Conservation (phyloP, 2,888 invertebrate genomes). For the Dermolepida albohirtum region DNA sequence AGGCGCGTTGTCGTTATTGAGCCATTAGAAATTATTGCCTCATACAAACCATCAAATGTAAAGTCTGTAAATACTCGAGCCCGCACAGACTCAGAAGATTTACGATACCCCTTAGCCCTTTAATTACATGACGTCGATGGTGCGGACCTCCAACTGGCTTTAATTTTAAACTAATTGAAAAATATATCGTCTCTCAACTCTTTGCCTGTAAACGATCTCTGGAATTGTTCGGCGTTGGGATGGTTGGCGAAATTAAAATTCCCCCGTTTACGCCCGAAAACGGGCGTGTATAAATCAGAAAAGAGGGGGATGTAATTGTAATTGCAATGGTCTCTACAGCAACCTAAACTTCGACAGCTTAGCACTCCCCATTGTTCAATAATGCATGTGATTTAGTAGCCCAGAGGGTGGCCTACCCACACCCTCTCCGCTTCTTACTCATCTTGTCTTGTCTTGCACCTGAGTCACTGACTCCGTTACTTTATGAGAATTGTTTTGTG, state of each 20-base stretch:
- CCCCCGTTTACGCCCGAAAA: slow-evolving; percentile 47
- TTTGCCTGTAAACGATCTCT: slow-evolving; percentile 27
- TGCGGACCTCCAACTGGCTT: slow-evolving; percentile 42
- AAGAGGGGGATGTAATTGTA: slow-evolving; percentile 54
- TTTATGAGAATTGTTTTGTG: slow-evolving; percentile 53
- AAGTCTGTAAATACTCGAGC: slow-evolving; percentile 16
- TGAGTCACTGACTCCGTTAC: slow-evolving; percentile 56
- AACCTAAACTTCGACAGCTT: slow-evolving; percentile 54
- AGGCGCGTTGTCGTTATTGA: slow-evolving; percentile 44
- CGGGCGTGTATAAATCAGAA: slow-evolving; percentile 51
- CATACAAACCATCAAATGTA: slow-evolving; percentile 45
- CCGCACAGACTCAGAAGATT: slow-evolving; percentile 35
- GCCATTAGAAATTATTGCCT: slow-evolving; percentile 49
- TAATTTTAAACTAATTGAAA: slow-evolving; percentile 59
- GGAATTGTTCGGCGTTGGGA: slow-evolving; percentile 10
- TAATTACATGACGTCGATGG: slow-evolving; percentile 38
- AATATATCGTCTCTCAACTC: slow-evolving; percentile 51
- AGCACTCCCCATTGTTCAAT: slow-evolving; percentile 61
- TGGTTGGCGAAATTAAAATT: slow-evolving; percentile 57
- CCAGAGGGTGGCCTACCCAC: slow-evolving; percentile 57
- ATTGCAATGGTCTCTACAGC: slow-evolving; percentile 55
- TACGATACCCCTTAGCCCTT: slow-evolving; percentile 37
- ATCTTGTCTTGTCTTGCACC: slow-evolving; percentile 50
- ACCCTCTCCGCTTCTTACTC: slow-evolving; percentile 33
- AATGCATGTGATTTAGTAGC: slow-evolving; percentile 62